Percentiles rank a stretch among this genome's conserved stretches.
Evolutionary conservation across 2,797 vertebrate species (phyloP).

Genomic region (Myiotriccus ornatus): DNA sequence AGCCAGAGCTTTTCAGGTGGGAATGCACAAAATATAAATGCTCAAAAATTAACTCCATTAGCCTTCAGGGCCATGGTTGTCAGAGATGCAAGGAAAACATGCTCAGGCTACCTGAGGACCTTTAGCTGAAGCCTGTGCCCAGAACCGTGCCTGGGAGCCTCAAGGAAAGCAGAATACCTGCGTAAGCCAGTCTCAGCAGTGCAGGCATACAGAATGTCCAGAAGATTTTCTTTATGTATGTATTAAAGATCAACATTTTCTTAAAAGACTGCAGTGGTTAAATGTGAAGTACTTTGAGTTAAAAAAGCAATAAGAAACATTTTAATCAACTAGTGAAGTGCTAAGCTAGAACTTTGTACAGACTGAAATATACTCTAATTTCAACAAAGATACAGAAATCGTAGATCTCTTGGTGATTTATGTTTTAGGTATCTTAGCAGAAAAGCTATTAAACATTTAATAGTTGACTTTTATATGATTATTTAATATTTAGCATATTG

Average conservation of each 20-base stretch:
- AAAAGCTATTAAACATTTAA: background rate
- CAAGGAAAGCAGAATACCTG: too few species aligned
- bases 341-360: background rate
- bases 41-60: background rate
- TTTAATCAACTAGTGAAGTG: background rate
- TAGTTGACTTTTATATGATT: background rate
- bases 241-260: background rate
- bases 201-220: too few species aligned
- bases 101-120: background rate
- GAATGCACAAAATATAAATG: background rate
- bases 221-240: too few species aligned
- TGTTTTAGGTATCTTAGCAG: background rate
- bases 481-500: background rate
- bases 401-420: accelerated
- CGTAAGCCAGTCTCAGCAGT: too few species aligned
- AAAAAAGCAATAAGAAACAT: background rate
- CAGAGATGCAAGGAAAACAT: background rate
- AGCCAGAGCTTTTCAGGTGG: background rate
- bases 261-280: background rate
- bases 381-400: background rate
- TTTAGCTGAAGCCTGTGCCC: too few species aligned
- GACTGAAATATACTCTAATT: background rate
- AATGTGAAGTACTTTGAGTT: background rate
- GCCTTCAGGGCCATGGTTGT: background rate
- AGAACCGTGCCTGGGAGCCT: too few species aligned